A percentile compares a stretch with the other conserved stretches of the same genome.
Conservation (phyloP, 2,888 invertebrate genomes). For the Onchidella celtica region DNA sequence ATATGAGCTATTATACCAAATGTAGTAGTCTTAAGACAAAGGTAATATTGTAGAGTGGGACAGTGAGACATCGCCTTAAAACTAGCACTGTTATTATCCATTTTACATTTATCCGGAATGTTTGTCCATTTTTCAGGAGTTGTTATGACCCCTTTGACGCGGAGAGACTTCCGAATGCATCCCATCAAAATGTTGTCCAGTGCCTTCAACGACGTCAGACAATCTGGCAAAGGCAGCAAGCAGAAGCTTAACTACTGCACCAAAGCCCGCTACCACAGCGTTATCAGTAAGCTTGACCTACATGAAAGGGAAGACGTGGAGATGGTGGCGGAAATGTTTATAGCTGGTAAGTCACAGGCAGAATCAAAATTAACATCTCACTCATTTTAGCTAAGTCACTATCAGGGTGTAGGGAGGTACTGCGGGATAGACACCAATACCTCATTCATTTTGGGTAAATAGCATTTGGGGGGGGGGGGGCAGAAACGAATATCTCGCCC, state of each 20-base stretch:
- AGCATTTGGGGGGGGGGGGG: too few relatives aligned
- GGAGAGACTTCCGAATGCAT: constrained; percentile 17
- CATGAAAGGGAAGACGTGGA: constrained; percentile 16
- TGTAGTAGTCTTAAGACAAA: too few relatives aligned
- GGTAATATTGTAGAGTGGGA: too few relatives aligned
- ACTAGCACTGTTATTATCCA: too few relatives aligned
- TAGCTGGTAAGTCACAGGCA: constrained; percentile 17
- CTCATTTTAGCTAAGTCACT: not conserved
- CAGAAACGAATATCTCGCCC: too few relatives aligned
- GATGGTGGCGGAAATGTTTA: constrained; percentile 32
- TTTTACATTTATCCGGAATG: too few relatives aligned
- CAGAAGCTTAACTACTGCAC: constrained; percentile 33
- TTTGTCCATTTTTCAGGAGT: not conserved
- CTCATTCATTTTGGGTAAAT: not conserved
- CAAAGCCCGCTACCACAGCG: constrained; percentile 32
- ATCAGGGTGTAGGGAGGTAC: too few relatives aligned
- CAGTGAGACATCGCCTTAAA: too few relatives aligned
- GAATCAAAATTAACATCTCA: too few relatives aligned
- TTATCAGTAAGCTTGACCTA: constrained; percentile 40
- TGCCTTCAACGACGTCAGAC: constrained; percentile 28
- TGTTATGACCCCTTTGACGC: constrained; percentile 20
- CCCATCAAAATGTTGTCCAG: constrained; percentile 24
- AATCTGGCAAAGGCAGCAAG: not conserved
- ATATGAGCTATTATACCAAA: too few relatives aligned
- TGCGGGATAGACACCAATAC: not conserved